Evolutionary conservation across 1,140 invertebrate species (phyloP).

Genomic region (Diachasma alloeum): DNA sequence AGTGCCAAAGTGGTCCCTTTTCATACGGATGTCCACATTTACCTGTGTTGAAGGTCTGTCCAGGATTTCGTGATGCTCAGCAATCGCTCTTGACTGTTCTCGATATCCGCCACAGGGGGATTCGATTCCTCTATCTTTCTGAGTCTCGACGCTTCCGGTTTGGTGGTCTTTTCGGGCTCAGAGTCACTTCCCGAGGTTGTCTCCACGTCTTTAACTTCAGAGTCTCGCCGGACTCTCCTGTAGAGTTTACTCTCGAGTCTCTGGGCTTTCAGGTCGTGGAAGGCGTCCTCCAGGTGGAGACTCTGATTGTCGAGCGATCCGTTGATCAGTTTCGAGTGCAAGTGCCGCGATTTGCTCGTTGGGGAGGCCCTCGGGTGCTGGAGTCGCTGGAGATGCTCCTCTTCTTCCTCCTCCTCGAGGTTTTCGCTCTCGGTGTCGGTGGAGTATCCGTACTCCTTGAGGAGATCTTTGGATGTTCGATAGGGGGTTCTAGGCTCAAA

Average conservation of each 20-base stretch:
- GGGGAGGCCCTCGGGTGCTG: background rate
- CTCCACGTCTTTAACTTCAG: background rate
- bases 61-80: conserved; percentile 32
- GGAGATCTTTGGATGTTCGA: conserved; percentile 27
- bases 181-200: background rate
- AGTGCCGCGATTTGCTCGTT: conserved; percentile 40
- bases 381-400: background rate
- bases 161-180: background rate
- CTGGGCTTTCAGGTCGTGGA: background rate
- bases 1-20: no score
- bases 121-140: background rate
- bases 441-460: conserved; percentile 35
- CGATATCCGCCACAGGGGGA: background rate
- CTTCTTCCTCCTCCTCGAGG: conserved; percentile 21
- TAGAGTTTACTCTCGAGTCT: background rate
- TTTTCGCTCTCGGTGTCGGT: conserved; percentile 32
- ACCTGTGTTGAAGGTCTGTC: conserved; percentile 28
- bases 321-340: conserved; percentile 42
- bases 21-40: no score
- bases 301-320: background rate
- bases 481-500: conserved; percentile 23
- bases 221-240: background rate
- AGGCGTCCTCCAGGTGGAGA: background rate
- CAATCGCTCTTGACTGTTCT: conserved; percentile 20
- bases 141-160: background rate